Conservation (phyloP, 1,140 invertebrate species). For the Nasonia vitripennis region DNA sequence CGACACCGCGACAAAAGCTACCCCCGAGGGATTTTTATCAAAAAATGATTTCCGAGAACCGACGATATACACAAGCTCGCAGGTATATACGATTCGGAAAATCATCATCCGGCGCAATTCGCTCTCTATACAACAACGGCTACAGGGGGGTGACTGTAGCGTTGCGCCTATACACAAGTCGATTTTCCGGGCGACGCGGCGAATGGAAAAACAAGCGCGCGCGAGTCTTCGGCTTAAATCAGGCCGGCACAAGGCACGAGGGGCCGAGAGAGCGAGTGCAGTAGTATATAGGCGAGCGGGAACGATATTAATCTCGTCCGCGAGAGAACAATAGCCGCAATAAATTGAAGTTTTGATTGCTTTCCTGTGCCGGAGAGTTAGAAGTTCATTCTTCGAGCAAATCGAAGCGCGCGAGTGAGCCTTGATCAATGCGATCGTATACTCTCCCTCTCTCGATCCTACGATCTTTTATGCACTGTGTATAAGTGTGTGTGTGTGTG, state of each 20-base stretch:
- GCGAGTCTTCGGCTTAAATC: neutral
- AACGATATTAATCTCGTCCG: slow-evolving; percentile 47
- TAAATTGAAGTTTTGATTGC: slow-evolving; percentile 58
- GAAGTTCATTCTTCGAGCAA: slow-evolving; percentile 12
- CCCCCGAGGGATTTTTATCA: no score
- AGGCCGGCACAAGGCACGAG: neutral
- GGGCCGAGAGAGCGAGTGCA: neutral
- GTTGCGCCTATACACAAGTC: no score
- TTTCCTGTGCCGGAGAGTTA: slow-evolving; percentile 20
- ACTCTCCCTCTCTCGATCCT: no score
- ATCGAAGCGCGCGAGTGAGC: neutral
- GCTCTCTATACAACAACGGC: neutral
- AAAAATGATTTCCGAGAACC: no score
- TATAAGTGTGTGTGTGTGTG: no score
- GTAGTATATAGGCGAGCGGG: no score
- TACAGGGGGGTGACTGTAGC: neutral
- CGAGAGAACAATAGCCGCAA: slow-evolving; percentile 51
- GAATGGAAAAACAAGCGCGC: neutral
- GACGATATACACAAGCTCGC: no score
- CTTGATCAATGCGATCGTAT: neutral
- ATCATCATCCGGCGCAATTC: neutral
- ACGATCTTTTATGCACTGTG: no score
- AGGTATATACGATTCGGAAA: neutral
- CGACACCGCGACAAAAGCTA: no score
- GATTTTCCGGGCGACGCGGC: neutral